Conservation (phyloP, 2,113 vertebrate species). For the Podocnemis expansa region DNA sequence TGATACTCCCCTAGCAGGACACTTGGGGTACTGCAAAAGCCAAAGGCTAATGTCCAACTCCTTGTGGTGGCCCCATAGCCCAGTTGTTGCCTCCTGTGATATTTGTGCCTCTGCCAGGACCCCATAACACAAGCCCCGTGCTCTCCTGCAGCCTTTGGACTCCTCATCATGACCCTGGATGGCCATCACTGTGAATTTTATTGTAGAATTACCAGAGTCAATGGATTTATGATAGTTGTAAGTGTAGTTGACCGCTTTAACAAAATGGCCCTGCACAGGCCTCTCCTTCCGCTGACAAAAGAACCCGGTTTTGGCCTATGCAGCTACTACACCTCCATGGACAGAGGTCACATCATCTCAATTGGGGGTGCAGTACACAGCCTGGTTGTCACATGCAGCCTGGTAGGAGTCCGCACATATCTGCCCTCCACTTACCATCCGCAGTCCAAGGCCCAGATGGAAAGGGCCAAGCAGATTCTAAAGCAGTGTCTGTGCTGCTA, state of each 20-base stretch:
- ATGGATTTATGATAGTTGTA: neutral
- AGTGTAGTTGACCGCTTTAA: neutral
- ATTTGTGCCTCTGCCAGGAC: neutral
- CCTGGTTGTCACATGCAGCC: neutral
- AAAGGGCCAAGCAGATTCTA: no score
- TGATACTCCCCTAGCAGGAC: neutral
- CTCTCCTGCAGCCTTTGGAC: neutral
- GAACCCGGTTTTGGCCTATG: neutral
- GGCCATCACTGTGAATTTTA: neutral
- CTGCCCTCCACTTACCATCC: neutral
- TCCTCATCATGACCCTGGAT: neutral
- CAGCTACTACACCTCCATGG: neutral
- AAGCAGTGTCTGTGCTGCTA: no score
- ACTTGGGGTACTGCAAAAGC: neutral
- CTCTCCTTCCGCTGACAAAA: neutral
- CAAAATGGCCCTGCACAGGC: no score
- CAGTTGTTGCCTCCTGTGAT: neutral
- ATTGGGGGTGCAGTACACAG: neutral
- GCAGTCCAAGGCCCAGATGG: no score
- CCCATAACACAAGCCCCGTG: neutral
- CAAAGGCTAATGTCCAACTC: neutral
- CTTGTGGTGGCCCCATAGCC: neutral
- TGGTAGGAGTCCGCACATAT: neutral
- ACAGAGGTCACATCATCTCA: neutral
- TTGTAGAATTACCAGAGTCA: neutral